Base-by-base conservation (phyloP, 2,888 invertebrate species). In the Megastigmus dorsalis region DNA sequence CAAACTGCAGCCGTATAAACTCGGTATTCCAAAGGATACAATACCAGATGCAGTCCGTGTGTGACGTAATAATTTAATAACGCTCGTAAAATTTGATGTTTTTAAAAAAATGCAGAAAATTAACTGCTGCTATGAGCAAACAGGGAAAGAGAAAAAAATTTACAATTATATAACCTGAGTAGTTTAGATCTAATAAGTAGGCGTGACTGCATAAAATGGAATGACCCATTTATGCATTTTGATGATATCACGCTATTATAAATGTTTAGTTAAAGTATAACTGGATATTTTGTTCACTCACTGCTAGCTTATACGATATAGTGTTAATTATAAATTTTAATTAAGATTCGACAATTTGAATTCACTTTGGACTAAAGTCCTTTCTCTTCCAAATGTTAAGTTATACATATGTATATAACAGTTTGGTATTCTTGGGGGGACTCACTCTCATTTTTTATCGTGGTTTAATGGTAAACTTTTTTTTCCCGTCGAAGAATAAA, bases 171-270 rank as follows among this genome's bases (percentile, higher is more conserved):
- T 55, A 69, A 69, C 30, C 5, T 41, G 41, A 20, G 57, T n/a
- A 41, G 38, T 10, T 1, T 68, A 36, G 18, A 30, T 33, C 43
- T 66, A 54, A 68, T 48, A 68, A 45, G 43, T 18, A 45, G 18
- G 30, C 28, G 20, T 57, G 26, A 26, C 66, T 66, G 43, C 36
- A 13, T 48, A n/a, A 59, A 68, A 57, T 30, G 20, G 15, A 57
- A 18, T 68, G 67, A 68, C 57, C 57, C 57, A 36, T 48, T 68
- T 59, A 26, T 38, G 57, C 30, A 18, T 15, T 68, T 33, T 59
- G 65, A 38, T 48, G 48, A 59, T 48, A 68, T 68, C 30, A 68
- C 13, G 30, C 26, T n/a, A 26, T 48, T 33, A 36, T 15, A 10
- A 33, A 20, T 20, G 54, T 63, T 23, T 5, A 52, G n/a, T n/a